Conservation (phyloP, 2,888 invertebrate genomes). For the Agrotis ipsilon region DNA sequence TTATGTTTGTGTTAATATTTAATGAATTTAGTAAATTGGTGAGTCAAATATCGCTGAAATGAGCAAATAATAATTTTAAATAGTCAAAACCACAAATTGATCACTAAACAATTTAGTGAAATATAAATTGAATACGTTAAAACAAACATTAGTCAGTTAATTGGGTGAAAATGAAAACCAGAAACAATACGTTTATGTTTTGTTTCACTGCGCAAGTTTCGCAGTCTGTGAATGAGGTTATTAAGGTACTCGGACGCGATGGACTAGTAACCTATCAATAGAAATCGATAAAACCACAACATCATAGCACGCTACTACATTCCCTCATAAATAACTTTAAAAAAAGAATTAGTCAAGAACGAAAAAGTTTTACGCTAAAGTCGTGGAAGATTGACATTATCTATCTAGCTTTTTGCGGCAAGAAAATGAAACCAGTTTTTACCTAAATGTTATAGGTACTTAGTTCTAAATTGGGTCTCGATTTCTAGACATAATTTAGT, state of each 20-base stretch:
- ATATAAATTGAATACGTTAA: conserved; percentile 35
- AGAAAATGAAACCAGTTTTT: neutral
- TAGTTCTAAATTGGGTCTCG: neutral
- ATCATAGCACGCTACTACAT: conserved; percentile 12
- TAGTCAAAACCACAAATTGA: conserved; percentile 34
- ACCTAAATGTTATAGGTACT: neutral
- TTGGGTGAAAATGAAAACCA: conserved; percentile 27
- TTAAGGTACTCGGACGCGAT: conserved; percentile 30
- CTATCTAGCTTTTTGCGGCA: conserved; percentile 8
- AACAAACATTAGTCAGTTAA: conserved; percentile 18
- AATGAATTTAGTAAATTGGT: conserved; percentile 24
- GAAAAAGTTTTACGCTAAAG: neutral
- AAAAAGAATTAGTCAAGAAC: neutral
- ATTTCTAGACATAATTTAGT: neutral
- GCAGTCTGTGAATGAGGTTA: conserved; percentile 34
- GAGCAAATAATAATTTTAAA: conserved; percentile 39
- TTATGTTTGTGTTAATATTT: conserved; percentile 19
- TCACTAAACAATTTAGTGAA: conserved; percentile 27
- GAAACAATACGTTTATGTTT: conserved; percentile 4
- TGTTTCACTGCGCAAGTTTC: conserved; percentile 7
- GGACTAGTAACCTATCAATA: conserved; percentile 49
- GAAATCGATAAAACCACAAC: conserved; percentile 47
- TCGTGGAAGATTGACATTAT: conserved; percentile 23
- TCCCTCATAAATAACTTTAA: conserved; percentile 9
- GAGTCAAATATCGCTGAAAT: conserved; percentile 39